Conservation (phyloP, 2,797 vertebrate genomes). For the Mergus octosetaceus region DNA sequence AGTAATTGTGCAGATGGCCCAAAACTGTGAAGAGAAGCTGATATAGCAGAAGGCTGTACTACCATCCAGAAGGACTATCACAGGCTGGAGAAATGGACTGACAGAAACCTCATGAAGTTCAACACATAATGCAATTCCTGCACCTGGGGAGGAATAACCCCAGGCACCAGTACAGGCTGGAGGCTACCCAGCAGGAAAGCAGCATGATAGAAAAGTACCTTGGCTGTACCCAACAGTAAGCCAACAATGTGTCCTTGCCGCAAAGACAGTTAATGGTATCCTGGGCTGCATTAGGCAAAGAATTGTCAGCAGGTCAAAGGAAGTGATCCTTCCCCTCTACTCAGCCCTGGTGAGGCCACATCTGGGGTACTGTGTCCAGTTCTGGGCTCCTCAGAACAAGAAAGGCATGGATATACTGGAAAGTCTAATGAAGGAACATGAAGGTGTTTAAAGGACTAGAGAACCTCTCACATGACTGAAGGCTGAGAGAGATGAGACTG, state of each 20-base stretch:
- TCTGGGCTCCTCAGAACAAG: too few relatives aligned
- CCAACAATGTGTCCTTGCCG: neutral
- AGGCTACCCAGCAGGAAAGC: neutral
- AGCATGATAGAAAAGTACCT: neutral
- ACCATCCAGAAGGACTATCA: neutral
- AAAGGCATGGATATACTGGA: too few relatives aligned
- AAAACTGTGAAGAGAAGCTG: neutral
- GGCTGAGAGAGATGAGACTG: neutral
- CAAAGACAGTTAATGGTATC: neutral
- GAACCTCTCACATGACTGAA: too few relatives aligned
- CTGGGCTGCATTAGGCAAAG: neutral
- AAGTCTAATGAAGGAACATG: too few relatives aligned
- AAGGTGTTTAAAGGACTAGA: neutral
- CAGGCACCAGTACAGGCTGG: neutral
- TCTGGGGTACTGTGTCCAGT: too few relatives aligned
- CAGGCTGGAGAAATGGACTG: neutral
- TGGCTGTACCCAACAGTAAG: neutral
- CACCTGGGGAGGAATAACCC: neutral
- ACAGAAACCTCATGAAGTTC: neutral
- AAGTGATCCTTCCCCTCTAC: neutral
- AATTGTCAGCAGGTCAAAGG: neutral
- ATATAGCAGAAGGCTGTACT: neutral
- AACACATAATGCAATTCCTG: neutral
- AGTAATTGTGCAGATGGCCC: neutral
- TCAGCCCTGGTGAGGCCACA: neutral